Evolutionary conservation across 2,888 invertebrate species (phyloP), one percentile per base, ranked within the genome.

Genomic region (Epsilonema sp.): DNA sequence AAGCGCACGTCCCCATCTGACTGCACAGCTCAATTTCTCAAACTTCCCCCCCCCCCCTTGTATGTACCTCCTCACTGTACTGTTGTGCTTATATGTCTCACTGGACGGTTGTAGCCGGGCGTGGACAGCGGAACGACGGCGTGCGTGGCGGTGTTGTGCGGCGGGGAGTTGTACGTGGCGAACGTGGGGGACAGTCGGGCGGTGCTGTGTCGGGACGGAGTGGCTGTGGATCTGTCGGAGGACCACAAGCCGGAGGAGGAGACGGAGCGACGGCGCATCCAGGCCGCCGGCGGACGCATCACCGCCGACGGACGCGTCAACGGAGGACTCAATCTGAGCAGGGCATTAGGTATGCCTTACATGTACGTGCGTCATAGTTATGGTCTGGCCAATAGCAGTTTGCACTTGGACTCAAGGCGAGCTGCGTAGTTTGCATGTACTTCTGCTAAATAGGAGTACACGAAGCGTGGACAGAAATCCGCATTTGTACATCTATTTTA

Each of bases 181-280:
- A 97, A 97, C 68, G 90, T 89, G 2, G 97, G 97, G 1, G 97
- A 97, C 68, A 94, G 92, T 0, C 77, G 74, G 1, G 73, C 73
- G 65, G 79, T 85, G n/a, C 74, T 84, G 47, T 79, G 78, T 56
- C 76, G 84, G 53, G 76, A 76, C 55, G 84, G 81, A 23, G 74
- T 77, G 65, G 87, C 89, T 0, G 68, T 89, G 23, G 90, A 90
- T 56, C 21, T 40, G 3, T 40, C 40, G 48, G 70, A 82, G 53
- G 97, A 97, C 69, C 97, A 97, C 69, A 97, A 97, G 66, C 97
- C 97, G 0, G 90, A 94, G 67, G 90, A 92, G 63, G 74, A 78
- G 2, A 43, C 52, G 1, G 61, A 61, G 69, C 74, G 77, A 47
- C 72, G 76, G 13, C 74, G 97, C 53, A 89, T 97, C 59, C 73